phyloP scores from a whole-genome alignment of 2,888 invertebrate genomes.

The Tupiocoris notatus region DNA sequence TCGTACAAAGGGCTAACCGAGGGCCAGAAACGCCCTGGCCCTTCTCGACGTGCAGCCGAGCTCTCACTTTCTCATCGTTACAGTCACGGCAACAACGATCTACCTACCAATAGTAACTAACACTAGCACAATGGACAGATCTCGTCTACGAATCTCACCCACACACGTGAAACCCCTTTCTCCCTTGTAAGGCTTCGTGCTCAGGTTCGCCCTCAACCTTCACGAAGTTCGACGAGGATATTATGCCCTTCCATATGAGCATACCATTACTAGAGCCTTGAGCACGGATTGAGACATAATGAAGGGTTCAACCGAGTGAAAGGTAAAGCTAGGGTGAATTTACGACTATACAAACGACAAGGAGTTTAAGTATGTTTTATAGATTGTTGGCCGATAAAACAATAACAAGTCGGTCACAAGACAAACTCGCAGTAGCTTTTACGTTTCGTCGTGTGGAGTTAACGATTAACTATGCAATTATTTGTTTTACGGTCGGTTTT shows the following conservation, averaged over 20 bases:
- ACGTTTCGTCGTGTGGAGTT: too few relatives aligned
- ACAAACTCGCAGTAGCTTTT: too few relatives aligned
- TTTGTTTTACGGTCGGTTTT: too few relatives aligned
- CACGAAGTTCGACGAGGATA: not conserved
- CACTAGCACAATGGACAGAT: too few relatives aligned
- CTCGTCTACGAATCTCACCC: not conserved
- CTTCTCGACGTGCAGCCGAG: not conserved
- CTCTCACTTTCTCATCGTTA: conserved; percentile 37
- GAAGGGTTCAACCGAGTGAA: not conserved
- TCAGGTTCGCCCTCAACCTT: not conserved
- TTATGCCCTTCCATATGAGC: not conserved
- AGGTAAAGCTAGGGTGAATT: too few relatives aligned
- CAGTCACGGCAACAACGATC: not conserved
- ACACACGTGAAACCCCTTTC: not conserved
- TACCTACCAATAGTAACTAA: not conserved
- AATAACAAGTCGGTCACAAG: too few relatives aligned
- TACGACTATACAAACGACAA: too few relatives aligned
- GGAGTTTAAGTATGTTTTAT: too few relatives aligned
- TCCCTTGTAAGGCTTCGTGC: not conserved
- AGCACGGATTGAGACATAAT: not conserved
- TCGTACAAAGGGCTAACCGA: not conserved
- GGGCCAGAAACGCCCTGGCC: not conserved
- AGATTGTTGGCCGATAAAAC: too few relatives aligned
- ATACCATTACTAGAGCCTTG: not conserved
- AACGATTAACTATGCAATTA: too few relatives aligned